Base-by-base conservation (phyloP, 1,140 invertebrate genomes). In the Frieseomelitta varia region DNA sequence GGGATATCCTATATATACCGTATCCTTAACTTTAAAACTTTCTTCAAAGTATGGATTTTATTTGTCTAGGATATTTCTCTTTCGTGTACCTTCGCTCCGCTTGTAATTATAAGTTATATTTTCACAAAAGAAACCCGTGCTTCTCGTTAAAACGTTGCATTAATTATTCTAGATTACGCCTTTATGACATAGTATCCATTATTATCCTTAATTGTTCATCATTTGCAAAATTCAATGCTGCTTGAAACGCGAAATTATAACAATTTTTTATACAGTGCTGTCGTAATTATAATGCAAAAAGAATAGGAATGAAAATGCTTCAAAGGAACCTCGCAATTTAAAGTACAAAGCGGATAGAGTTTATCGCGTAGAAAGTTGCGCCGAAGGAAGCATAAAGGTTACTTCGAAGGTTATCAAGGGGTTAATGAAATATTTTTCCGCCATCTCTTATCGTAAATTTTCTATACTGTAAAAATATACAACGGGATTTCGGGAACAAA, bases 401-500 rank as follows among this genome's bases (percentile, higher is more conserved):
- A 65, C 67, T 67, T 56, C 30, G 78, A 85, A 73, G 76, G 58
- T 84, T 74, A 81, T 85, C 78, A 80, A 74, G 63, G 61, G 61
- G 78, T 81, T 81, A 85, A 85, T 81, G 79, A 85, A 85, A 85
- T 61, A 84, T 75, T 76, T 82, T 85, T 88, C 63, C 73, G 68
- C n/a, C 73, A 51, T 58, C 55, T 58, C 34, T 56, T 76, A 55
- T 24, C 39, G 30, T 51, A 39, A 87, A 74, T 63, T 85, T 85
- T 82, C 51, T n/a, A n/a, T n/a, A 1, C 30, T 47, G n/a, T 30
- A 15, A n/a, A 61, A 47, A 68, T 27, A 56, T 63, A 55, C 27
- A 24, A 19, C 39, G 10, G 30, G 51, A 19, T 56, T 81, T 30
- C 24, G 55, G 79, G 81, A 73, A 82, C 82, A 82, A 72, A 24